A percentile compares a stretch with the other conserved stretches of the same genome.
Evolutionary conservation across 2,113 vertebrate genomes (phyloP).

Genomic region (Brachyhypopomus gauderio): DNA sequence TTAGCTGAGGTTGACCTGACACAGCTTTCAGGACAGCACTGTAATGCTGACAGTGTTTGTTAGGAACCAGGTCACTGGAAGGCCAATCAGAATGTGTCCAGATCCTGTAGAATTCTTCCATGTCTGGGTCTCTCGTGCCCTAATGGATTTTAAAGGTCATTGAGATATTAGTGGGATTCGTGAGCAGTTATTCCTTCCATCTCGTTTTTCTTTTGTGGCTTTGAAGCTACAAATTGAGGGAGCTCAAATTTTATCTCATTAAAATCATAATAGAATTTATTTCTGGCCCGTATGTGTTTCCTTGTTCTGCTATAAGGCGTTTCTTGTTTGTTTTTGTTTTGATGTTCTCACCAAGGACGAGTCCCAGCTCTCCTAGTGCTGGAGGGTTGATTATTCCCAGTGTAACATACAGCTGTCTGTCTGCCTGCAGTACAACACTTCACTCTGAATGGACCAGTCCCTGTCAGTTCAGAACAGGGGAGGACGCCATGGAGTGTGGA

Average conservation of each 20-base stretch:
- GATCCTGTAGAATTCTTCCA: too few relatives aligned
- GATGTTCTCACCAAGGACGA: neutral
- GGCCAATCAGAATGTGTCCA: too few relatives aligned
- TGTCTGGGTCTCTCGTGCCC: too few relatives aligned
- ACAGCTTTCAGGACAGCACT: neutral
- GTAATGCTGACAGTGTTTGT: too few relatives aligned
- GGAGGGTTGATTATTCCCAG: neutral
- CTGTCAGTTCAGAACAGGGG: neutral
- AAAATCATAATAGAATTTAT: neutral
- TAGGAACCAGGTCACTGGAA: too few relatives aligned
- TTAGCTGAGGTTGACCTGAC: conserved; percentile 16
- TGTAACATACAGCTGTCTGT: too few relatives aligned
- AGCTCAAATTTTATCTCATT: neutral
- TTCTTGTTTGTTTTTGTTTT: neutral
- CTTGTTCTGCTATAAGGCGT: neutral
- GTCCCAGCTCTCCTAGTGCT: neutral
- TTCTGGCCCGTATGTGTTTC: neutral
- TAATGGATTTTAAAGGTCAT: too few relatives aligned
- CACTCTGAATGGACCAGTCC: neutral
- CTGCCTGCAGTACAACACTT: neutral
- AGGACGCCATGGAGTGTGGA: conserved; percentile 4
- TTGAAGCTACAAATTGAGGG: neutral
- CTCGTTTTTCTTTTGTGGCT: neutral
- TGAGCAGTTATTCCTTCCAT: too few relatives aligned
- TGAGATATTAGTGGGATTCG: too few relatives aligned